These are phyloP conservation scores for Drosophila vallismaia DNA, from an alignment of 2,888 invertebrate genomes.

Conservation along the genomic window DNA sequence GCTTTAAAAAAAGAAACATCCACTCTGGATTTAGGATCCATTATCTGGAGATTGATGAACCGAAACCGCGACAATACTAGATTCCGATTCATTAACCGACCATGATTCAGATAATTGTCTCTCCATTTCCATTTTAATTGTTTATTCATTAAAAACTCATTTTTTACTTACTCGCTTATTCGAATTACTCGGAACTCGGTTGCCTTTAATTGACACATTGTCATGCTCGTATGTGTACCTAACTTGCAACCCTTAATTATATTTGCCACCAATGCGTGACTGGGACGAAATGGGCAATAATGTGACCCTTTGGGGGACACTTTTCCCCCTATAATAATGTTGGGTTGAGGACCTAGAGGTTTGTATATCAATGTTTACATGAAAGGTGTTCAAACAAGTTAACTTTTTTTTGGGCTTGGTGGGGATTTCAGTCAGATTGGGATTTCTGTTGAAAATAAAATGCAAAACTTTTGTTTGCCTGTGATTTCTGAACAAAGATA, in stretches of 20 bases:
- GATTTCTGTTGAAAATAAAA: background rate
- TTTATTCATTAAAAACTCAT: conserved; percentile 14
- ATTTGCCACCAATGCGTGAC: conserved; percentile 32
- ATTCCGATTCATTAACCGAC: conserved; percentile 1
- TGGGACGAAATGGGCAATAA: background rate
- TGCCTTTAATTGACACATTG: conserved; percentile 19
- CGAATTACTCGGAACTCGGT: background rate
- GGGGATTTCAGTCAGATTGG: background rate
- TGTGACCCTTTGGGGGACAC: conserved; percentile 11
- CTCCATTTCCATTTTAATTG: background rate
- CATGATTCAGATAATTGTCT: conserved; percentile 15
- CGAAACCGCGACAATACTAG: conserved; percentile 21
- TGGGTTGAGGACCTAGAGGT: conserved; percentile 2
- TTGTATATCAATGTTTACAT: background rate
- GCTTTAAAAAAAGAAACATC: background rate
- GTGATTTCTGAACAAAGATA: too few relatives aligned
- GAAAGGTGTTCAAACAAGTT: background rate
- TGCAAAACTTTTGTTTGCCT: too few relatives aligned
- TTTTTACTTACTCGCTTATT: conserved; percentile 2
- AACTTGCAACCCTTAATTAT: conserved; percentile 22
- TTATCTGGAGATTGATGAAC: conserved; percentile 36
- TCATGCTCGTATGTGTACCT: background rate
- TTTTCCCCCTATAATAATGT: background rate
- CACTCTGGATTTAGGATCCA: background rate
- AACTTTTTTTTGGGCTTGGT: too few relatives aligned